Evolutionary conservation across 2,888 invertebrate species (phyloP).

Genomic region (Chirona hameri): DNA sequence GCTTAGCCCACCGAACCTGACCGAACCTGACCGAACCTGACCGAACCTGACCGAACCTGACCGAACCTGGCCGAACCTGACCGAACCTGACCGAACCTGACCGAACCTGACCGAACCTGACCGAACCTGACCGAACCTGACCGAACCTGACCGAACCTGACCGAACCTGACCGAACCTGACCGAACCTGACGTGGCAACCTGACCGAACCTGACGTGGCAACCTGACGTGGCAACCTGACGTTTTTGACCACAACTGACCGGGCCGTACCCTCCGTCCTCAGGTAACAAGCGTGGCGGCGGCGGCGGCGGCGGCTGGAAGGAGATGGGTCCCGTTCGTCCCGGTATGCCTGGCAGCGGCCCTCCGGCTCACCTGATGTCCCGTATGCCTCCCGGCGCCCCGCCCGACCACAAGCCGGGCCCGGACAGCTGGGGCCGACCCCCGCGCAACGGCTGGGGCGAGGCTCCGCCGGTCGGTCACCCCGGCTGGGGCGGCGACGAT

Average conservation of each 20-base stretch:
- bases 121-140: no score
- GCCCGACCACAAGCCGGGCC: conserved; percentile 29
- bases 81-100: background rate
- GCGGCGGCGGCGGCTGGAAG: conserved; percentile 35
- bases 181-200: no score
- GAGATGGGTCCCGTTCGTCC: background rate
- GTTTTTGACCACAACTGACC: background rate
- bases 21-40: no score
- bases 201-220: no score
- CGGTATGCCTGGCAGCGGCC: background rate
- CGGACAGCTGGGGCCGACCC: conserved; percentile 31
- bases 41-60: background rate
- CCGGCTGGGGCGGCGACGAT: conserved; percentile 51
- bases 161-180: no score
- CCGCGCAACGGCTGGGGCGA: conserved; percentile 43
- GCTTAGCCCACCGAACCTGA: no score
- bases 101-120: background rate
- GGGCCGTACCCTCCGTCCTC: conserved; percentile 33
- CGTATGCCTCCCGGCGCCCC: conserved; percentile 2
- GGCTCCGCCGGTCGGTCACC: conserved; percentile 49
- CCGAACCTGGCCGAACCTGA: background rate
- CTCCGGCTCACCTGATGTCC: background rate
- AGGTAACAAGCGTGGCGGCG: conserved; percentile 31
- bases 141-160: no score
- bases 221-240: no score